These are phyloP conservation scores for Melinaea menophilus DNA, from an alignment of 2,888 invertebrate species.

Conservation along the genomic window DNA sequence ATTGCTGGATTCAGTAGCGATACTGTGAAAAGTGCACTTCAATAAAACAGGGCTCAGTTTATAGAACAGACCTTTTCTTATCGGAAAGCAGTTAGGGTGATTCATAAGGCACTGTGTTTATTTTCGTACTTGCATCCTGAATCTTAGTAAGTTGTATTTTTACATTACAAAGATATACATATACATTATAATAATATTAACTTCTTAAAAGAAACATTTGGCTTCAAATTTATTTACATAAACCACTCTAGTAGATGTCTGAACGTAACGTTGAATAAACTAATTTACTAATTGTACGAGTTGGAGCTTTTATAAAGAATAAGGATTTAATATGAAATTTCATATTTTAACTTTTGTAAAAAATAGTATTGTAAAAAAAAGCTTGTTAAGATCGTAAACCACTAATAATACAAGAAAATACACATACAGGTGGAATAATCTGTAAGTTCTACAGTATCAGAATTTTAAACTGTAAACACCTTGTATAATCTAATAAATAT, in stretches of 20 bases:
- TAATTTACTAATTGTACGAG: slow-evolving; percentile 15
- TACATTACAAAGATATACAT: no score
- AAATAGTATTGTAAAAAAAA: no score
- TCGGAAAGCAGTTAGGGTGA: slow-evolving; percentile 60
- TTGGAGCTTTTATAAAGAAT: no score
- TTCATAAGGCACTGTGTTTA: slow-evolving; percentile 60
- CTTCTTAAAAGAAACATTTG: not conserved
- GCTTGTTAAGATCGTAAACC: no score
- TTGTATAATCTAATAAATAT: no score
- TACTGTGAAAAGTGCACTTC: slow-evolving; percentile 72
- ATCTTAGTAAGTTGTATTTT: slow-evolving; percentile 4
- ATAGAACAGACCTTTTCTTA: slow-evolving; percentile 61
- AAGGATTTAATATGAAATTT: no score
- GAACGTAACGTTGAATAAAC: slow-evolving; percentile 18
- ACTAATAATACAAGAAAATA: no score
- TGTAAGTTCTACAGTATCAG: no score
- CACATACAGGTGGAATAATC: no score
- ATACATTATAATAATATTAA: no score
- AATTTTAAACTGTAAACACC: no score
- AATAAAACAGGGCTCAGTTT: slow-evolving; percentile 69
- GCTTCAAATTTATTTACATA: slow-evolving; percentile 7
- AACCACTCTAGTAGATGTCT: slow-evolving; percentile 6
- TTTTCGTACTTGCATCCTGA: slow-evolving; percentile 35
- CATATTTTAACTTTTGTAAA: no score
- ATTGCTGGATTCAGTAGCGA: slow-evolving; percentile 65